Conservation (phyloP, 2,888 invertebrate genomes). For the Drosophila fulvimacula region DNA sequence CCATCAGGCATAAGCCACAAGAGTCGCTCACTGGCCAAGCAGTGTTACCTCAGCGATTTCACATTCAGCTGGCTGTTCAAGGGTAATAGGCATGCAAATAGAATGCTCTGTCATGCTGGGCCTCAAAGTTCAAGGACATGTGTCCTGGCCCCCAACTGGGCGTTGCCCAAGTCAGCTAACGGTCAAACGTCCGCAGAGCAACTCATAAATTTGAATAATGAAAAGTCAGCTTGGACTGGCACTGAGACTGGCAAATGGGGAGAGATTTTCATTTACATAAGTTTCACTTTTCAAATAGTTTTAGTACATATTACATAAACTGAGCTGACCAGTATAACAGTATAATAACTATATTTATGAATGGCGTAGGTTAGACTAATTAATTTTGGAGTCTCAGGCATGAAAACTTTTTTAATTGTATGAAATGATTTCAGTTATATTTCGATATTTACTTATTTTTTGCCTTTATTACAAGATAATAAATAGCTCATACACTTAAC, state of each 20-base stretch:
- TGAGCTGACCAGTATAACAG: not conserved
- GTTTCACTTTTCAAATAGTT: not conserved
- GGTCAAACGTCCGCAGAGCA: conserved; percentile 27
- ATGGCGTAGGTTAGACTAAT: not conserved
- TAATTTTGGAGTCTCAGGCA: not conserved
- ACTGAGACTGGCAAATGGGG: not conserved
- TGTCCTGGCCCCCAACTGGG: conserved; percentile 44
- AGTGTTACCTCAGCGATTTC: not conserved
- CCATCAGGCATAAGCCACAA: conserved; percentile 2
- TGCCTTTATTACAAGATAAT: not conserved
- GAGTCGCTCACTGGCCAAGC: conserved; percentile 1
- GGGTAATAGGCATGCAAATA: conserved; percentile 35
- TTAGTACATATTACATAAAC: not conserved
- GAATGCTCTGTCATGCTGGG: conserved; percentile 51
- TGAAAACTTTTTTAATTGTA: not conserved
- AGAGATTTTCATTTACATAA: conserved; percentile 18
- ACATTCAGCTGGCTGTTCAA: not conserved
- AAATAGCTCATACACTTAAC: not conserved
- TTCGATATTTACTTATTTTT: not conserved
- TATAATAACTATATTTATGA: not conserved
- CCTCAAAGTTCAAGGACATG: conserved; percentile 52
- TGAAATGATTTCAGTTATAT: not conserved
- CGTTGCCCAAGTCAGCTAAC: conserved; percentile 39
- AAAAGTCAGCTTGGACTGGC: conserved; percentile 37
- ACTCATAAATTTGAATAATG: conserved; percentile 52